Evolutionary conservation across 2,888 invertebrate genomes (phyloP).

Genomic region (Pristionchus fissidentatus): DNA sequence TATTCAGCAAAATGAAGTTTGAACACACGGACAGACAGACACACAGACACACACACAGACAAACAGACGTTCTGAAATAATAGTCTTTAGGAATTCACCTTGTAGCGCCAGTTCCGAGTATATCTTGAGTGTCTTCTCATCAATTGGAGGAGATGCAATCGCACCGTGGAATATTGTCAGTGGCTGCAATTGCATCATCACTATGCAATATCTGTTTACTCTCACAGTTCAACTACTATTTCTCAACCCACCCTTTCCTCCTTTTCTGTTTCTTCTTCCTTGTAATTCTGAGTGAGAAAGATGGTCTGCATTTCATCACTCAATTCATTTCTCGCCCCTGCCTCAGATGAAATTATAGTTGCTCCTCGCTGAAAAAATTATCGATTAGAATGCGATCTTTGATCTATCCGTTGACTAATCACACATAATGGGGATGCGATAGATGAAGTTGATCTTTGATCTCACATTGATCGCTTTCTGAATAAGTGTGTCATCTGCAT

Average conservation of each 20-base stretch:
- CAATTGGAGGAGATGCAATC: not conserved
- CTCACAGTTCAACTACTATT: not conserved
- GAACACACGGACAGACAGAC: no score
- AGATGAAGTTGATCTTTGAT: no score
- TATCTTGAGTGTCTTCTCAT: constrained; percentile 4
- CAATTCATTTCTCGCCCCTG: constrained; percentile 44
- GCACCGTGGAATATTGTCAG: not conserved
- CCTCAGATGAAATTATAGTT: constrained; percentile 40
- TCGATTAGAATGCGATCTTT: no score
- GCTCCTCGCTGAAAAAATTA: constrained; percentile 47
- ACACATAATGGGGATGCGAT: no score
- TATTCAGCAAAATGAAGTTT: no score
- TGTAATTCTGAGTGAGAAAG: constrained; percentile 15
- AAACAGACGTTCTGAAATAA: no score
- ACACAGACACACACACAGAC: no score
- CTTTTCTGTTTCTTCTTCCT: constrained; percentile 24
- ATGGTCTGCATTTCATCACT: constrained; percentile 38
- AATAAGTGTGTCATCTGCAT: constrained; percentile 63
- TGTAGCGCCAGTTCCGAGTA: not conserved
- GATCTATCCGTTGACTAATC: no score
- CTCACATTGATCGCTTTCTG: constrained; percentile 58
- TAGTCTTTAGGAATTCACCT: no score
- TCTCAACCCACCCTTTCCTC: not conserved
- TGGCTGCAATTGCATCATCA: not conserved
- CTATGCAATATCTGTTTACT: no score